Evolutionary conservation across 2,797 vertebrate species (phyloP).

Genomic region (Falco peregrinus): DNA sequence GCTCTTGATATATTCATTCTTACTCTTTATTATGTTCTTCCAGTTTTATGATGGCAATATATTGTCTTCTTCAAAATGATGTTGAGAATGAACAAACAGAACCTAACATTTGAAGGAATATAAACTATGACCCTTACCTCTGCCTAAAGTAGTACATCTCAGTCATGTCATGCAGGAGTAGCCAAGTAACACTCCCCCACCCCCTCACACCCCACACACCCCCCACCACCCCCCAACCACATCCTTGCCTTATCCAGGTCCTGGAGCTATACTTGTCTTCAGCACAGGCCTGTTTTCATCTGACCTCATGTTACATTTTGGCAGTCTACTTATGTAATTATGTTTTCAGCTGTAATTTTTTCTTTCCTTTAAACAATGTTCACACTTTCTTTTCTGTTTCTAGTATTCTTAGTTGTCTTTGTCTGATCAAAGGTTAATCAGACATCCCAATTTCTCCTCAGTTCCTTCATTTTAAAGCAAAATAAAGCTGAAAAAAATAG

Average conservation of each 20-base stretch:
- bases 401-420: not conserved
- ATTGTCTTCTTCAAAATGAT: not conserved
- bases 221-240: not conserved
- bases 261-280: not conserved
- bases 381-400: not conserved
- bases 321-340: not conserved
- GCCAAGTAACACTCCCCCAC: not conserved
- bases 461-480: not conserved
- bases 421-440: not conserved
- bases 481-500: not conserved
- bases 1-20: not conserved
- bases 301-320: not conserved
- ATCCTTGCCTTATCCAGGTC: not conserved
- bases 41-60: not conserved
- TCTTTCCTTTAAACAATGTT: not conserved
- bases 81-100: not conserved
- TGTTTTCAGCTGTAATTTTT: not conserved
- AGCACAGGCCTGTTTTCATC: not conserved
- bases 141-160: not conserved
- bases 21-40: not conserved
- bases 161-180: not conserved
- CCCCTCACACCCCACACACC: no score
- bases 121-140: not conserved
- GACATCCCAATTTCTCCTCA: not conserved
- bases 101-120: not conserved